Percentiles rank a stretch among this genome's conserved stretches.
Conservation (phyloP, 2,797 vertebrate genomes). For the Bradypodion ventrale region DNA sequence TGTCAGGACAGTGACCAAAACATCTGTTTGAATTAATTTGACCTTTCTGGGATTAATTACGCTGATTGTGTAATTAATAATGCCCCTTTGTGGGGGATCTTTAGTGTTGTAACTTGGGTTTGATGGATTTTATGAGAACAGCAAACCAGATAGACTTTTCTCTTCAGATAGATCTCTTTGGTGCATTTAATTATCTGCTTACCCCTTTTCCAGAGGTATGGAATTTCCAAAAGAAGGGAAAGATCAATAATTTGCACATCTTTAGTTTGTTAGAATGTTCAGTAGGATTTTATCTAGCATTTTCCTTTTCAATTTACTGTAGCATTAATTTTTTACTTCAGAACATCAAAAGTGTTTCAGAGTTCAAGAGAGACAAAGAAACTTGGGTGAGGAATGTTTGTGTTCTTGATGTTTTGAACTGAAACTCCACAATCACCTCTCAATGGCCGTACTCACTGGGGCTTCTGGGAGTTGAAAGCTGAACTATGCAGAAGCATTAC, state of each 20-base stretch:
- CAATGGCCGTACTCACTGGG: too few relatives aligned
- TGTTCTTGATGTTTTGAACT: background rate
- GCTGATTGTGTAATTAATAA: background rate
- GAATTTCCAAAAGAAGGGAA: background rate
- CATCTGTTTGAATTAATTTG: background rate
- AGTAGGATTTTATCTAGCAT: constrained; percentile 26
- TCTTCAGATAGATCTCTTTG: background rate
- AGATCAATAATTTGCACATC: constrained; percentile 21
- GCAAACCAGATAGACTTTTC: background rate
- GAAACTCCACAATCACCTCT: background rate
- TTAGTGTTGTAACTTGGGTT: background rate
- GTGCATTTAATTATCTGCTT: background rate
- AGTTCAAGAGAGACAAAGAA: background rate
- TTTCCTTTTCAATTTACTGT: background rate
- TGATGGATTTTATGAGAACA: background rate
- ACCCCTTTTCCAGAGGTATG: background rate
- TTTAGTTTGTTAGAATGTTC: background rate
- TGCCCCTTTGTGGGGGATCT: background rate
- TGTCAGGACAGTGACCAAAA: background rate
- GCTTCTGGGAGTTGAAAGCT: too few relatives aligned
- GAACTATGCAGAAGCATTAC: too few relatives aligned
- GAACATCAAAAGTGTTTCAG: background rate
- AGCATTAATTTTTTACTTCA: background rate
- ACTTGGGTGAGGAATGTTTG: background rate
- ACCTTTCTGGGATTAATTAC: background rate